Conservation (phyloP, 2,113 vertebrate species). For the Mungos mungo region DNA sequence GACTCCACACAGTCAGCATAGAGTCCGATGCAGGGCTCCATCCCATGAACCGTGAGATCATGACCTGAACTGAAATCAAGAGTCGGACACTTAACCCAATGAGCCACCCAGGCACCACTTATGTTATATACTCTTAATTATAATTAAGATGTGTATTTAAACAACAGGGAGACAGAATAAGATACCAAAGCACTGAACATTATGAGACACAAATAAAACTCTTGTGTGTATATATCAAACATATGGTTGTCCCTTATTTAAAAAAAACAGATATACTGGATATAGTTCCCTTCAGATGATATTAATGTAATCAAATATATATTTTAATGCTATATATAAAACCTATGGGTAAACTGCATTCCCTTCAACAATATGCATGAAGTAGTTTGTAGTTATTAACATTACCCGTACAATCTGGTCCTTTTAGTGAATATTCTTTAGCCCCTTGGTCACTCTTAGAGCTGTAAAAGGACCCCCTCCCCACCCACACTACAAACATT, state of each 20-base stretch:
- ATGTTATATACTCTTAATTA: no score
- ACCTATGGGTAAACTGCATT: neutral
- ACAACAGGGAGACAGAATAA: neutral
- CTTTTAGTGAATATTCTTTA: neutral
- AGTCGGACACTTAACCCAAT: no score
- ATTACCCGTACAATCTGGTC: neutral
- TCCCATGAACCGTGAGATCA: no score
- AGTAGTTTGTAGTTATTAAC: neutral
- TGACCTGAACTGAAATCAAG: no score
- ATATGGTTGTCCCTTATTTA: neutral
- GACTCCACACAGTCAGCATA: no score
- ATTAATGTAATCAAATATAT: neutral
- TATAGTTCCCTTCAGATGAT: neutral
- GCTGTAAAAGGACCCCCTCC: neutral
- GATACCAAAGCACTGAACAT: neutral
- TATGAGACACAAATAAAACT: neutral
- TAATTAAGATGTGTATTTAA: neutral
- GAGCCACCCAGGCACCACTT: no score
- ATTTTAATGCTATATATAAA: neutral
- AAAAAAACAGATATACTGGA: neutral
- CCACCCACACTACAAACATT: neutral
- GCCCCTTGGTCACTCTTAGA: neutral
- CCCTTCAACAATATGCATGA: neutral
- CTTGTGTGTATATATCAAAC: neutral
- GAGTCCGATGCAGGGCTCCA: no score